Evolutionary conservation across 2,113 vertebrate species (phyloP).

Genomic region (Odobenus rosmarus): DNA sequence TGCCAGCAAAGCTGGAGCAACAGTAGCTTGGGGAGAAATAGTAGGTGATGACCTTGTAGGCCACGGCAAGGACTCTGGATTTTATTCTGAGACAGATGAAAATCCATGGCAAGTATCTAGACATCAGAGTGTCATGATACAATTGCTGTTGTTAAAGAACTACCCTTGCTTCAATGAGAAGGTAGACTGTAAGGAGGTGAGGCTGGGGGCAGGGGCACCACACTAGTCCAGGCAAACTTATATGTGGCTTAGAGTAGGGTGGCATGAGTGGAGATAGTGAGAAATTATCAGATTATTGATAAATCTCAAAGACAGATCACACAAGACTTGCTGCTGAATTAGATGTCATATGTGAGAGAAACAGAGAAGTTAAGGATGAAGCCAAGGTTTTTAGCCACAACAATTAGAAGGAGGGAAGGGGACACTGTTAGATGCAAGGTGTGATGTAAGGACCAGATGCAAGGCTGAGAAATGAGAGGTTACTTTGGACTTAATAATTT

Average conservation of each 20-base stretch:
- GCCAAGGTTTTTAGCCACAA: background rate
- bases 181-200: background rate
- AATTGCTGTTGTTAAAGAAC: background rate
- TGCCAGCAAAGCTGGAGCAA: background rate
- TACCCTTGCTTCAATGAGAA: conserved; percentile 1
- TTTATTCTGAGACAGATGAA: background rate
- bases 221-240: background rate
- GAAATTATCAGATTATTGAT: background rate
- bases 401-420: background rate
- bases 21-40: background rate
- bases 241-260: background rate
- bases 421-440: background rate
- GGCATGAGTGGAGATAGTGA: background rate
- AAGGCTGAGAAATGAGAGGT: background rate
- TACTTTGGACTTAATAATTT: background rate
- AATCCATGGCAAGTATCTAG: background rate
- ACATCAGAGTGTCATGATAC: background rate
- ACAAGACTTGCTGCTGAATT: background rate
- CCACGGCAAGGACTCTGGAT: background rate
- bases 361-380: background rate
- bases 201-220: background rate
- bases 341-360: background rate
- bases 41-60: background rate
- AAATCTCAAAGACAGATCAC: background rate
- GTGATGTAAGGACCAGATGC: background rate